Evolutionary conservation across 2,113 vertebrate species (phyloP).

Genomic region (Forbesichthys agassizii): DNA sequence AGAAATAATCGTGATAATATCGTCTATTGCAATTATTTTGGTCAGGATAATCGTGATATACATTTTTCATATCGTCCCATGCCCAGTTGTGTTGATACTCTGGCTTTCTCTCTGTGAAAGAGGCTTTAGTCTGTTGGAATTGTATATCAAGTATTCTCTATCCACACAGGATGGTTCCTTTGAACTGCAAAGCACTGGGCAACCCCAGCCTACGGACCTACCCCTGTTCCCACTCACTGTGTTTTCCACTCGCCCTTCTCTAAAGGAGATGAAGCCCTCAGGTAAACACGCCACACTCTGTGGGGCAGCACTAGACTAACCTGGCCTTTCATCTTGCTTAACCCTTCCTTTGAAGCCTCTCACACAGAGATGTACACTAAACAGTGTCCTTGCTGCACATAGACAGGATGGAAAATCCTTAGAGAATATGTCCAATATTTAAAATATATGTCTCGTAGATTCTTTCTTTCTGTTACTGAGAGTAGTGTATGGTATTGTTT

Average conservation of each 20-base stretch:
- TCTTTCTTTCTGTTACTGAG: no score
- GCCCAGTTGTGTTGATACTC: no score
- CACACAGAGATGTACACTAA: not conserved
- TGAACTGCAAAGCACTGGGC: conserved; percentile 45
- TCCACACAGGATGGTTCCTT: conserved; percentile 46
- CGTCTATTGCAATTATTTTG: no score
- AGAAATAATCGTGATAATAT: no score
- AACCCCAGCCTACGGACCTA: conserved; percentile 28
- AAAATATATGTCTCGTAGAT: no score
- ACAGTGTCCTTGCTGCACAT: not conserved
- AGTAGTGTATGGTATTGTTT: no score
- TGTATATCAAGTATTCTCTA: not conserved
- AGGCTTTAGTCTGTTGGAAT: conserved; percentile 28
- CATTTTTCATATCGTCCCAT: no score
- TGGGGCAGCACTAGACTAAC: conserved; percentile 12
- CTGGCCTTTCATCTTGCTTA: conserved; percentile 33
- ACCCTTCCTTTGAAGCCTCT: conserved; percentile 12
- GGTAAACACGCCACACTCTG: conserved; percentile 55
- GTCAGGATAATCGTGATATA: no score
- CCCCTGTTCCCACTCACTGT: conserved; percentile 20
- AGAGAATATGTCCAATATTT: not conserved
- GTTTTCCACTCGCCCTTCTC: conserved; percentile 45
- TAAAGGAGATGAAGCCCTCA: conserved; percentile 51
- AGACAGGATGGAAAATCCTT: not conserved
- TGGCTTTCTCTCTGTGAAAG: not conserved